Evolutionary conservation across 2,797 vertebrate genomes (phyloP), one percentile per base, ranked within the genome.

Genomic region (Steatocranus sp.): DNA sequence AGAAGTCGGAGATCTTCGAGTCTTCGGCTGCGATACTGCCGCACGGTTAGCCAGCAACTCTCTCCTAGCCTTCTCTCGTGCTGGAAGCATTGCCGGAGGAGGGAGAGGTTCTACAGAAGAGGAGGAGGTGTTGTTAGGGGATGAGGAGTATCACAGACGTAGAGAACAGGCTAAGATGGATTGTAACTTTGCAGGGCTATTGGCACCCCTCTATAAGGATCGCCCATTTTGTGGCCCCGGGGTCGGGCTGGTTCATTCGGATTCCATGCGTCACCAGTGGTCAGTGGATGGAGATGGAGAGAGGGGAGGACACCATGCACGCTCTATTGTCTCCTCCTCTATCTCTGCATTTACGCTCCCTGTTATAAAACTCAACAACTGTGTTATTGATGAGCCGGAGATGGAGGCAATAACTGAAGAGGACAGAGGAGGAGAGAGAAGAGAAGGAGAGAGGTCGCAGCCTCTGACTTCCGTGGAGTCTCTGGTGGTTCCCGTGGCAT

Each of bases 331-430:
- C 11, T 98, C 98, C 1, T 99, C 98, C 4, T 99, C 99, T 10
- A 97, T 99, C 89, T 99, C 97, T 18, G 98, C 99, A 32, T 99
- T 99, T 73, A 99, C 98, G 0, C 91, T 99, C 11, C 99, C 99
- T 1, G 98, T 99, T 84, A 99, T 99, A 87, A 99, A 99, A 90
- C 96, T 99, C 20, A 99, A 99, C 93, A 99, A 99, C 93, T 99
- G 98, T 51, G 98, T 99, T 9, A 99, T 99, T 4, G 98, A 99
- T 54, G 98, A 99, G 43, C 98, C 98, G 4, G 97, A 97, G 91
- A 97, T 98, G 94, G 97, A 99, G 81, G 97, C 96, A 79, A 99
- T 99, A 86, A 98, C 97, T 0, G 98, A 99, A 92, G 99, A 99
- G 84, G 96, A 94, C 10, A 76, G 94, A 70, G 89, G 86, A 58